Percentiles rank a stretch among this genome's conserved stretches.
Conservation (phyloP, 2,797 vertebrate species). For the Micrastur ruficollis region DNA sequence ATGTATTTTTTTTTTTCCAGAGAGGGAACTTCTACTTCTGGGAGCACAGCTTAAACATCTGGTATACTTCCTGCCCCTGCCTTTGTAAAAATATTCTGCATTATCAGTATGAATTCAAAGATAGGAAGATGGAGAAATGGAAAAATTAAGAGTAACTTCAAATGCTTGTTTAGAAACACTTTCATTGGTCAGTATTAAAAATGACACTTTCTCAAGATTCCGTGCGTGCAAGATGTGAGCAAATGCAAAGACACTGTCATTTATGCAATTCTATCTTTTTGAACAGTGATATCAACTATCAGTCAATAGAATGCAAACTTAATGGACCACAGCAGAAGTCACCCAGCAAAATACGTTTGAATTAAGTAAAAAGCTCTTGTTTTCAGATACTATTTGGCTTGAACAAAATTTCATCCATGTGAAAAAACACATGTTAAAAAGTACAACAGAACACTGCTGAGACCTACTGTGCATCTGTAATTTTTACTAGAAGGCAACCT, state of each 20-base stretch:
- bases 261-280: neutral
- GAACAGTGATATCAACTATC: neutral
- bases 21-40: neutral
- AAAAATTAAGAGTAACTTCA: neutral
- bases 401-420: neutral
- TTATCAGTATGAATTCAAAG: neutral
- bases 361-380: neutral
- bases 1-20: neutral
- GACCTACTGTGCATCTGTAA: neutral
- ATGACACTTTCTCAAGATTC: neutral
- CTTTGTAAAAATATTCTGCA: neutral
- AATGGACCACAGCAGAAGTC: neutral
- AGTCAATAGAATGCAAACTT: neutral
- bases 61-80: neutral
- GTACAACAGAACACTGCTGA: neutral
- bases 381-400: neutral
- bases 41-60: neutral
- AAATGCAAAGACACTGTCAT: neutral
- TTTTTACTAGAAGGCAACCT: neutral
- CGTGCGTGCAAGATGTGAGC: neutral
- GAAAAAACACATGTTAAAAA: neutral
- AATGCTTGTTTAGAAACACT: neutral
- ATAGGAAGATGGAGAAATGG: neutral
- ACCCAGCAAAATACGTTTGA: neutral
- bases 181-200: neutral